Conservation (phyloP, 2,888 invertebrate species). For the Lasioglossum lativentre region DNA sequence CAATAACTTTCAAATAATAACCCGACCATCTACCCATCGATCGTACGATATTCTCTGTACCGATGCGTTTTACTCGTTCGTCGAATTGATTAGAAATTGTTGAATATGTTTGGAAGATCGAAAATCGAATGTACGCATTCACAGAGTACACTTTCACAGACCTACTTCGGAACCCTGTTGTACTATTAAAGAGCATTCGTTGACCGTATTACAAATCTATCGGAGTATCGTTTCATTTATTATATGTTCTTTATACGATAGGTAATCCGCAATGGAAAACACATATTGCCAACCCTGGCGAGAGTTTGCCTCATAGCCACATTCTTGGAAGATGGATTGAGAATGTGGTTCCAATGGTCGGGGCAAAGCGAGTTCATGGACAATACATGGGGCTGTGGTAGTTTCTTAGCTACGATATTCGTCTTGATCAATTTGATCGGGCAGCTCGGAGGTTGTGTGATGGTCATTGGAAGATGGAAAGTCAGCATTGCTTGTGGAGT, state of each 20-base stretch:
- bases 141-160: slow-evolving; percentile 47
- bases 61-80: background rate
- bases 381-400: slow-evolving; percentile 98
- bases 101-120: background rate
- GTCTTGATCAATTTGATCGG: slow-evolving; percentile 98
- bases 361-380: slow-evolving; percentile 99
- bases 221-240: slow-evolving; percentile 6
- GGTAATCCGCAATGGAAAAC: slow-evolving; percentile 96
- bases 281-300: slow-evolving; percentile 97
- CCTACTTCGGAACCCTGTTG: slow-evolving; percentile 45
- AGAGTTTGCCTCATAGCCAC: slow-evolving; percentile 98
- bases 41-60: background rate
- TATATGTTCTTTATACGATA: slow-evolving; percentile 82
- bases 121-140: background rate
- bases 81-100: background rate
- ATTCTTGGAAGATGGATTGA: slow-evolving; percentile 98
- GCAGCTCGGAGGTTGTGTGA: slow-evolving; percentile 97
- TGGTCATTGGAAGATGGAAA: slow-evolving; percentile 96
- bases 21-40: background rate
- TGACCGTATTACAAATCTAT: background rate
- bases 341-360: slow-evolving; percentile 99
- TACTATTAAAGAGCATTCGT: slow-evolving; percentile 81
- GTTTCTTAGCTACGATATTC: slow-evolving; percentile 96
- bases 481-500: slow-evolving; percentile 96
- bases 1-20: background rate